phyloP scores from a whole-genome alignment of 30 jellyfish, hydroid and myxozoan species.

The Pelagia noctiluca region DNA sequence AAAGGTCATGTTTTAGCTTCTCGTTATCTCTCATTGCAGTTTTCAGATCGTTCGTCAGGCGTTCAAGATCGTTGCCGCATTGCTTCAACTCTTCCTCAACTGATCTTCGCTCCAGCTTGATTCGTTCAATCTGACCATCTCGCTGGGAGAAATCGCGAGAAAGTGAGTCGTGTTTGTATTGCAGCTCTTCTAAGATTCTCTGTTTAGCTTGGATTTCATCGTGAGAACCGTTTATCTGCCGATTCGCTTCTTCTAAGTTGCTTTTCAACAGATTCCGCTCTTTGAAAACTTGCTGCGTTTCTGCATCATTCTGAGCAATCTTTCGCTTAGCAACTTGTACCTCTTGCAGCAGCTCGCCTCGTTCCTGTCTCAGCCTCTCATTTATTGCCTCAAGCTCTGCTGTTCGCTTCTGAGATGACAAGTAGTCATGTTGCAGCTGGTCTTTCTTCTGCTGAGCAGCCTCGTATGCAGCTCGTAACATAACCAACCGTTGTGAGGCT shows the following conservation, averaged over 20 bases:
- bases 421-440: conserved; percentile 85
- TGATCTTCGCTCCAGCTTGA: conserved; percentile 83
- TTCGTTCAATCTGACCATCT: conserved; percentile 82
- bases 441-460: conserved; percentile 97
- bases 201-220: conserved; percentile 87
- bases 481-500: conserved; percentile 94
- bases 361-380: conserved; percentile 91
- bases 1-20: conserved; percentile 61
- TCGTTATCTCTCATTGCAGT: conserved; percentile 80
- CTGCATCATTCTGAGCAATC: conserved; percentile 80
- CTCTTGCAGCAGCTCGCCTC: conserved; percentile 88
- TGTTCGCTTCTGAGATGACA: conserved; percentile 83
- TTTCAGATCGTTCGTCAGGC: conserved; percentile 81
- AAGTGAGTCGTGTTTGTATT: conserved; percentile 86
- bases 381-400: conserved; percentile 88
- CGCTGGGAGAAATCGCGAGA: conserved; percentile 86
- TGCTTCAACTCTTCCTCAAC: conserved; percentile 92
- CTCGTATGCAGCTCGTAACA: conserved; percentile 99
- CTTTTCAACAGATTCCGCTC: conserved; percentile 76
- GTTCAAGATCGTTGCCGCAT: conserved; percentile 84
- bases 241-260: conserved; percentile 84
- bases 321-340: conserved; percentile 81
- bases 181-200: conserved; percentile 90
- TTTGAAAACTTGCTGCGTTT: conserved; percentile 67
- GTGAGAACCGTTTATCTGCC: conserved; percentile 71